Conservation (phyloP, 2,797 vertebrate genomes). For the Hyperoplus lanceolatus region DNA sequence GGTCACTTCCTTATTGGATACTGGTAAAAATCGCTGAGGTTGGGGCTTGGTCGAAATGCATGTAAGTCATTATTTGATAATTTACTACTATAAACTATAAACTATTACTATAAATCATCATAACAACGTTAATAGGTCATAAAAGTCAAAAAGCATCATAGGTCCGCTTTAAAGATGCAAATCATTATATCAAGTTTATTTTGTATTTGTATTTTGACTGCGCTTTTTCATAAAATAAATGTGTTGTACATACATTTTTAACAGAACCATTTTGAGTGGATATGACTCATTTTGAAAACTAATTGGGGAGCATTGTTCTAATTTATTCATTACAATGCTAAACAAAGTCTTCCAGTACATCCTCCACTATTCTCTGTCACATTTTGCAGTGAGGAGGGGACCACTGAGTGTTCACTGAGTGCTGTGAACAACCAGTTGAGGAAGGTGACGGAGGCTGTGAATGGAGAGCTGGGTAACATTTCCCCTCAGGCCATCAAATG, state of each 20-base stretch:
- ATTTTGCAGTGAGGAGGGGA: slow-evolving; percentile 38
- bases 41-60: too few relatives aligned
- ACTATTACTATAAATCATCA: too few relatives aligned
- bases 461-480: slow-evolving; percentile 57
- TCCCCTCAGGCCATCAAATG: slow-evolving; percentile 80
- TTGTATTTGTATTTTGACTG: neutral
- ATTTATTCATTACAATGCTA: neutral
- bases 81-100: too few relatives aligned
- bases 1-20: too few relatives aligned
- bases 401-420: slow-evolving; percentile 34
- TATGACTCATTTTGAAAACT: neutral
- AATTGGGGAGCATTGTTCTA: neutral
- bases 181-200: neutral
- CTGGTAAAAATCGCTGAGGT: too few relatives aligned
- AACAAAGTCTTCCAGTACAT: neutral
- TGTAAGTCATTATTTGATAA: too few relatives aligned
- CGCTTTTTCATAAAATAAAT: neutral
- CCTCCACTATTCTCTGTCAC: neutral
- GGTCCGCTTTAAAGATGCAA: too few relatives aligned
- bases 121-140: too few relatives aligned
- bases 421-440: slow-evolving; percentile 74
- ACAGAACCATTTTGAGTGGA: neutral
- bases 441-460: slow-evolving; percentile 42
- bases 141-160: too few relatives aligned
- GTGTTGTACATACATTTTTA: neutral